Evolutionary conservation across 2,888 invertebrate genomes (phyloP), one percentile per base, ranked within the genome.

Genomic region (Brachyopa scutellaris): DNA sequence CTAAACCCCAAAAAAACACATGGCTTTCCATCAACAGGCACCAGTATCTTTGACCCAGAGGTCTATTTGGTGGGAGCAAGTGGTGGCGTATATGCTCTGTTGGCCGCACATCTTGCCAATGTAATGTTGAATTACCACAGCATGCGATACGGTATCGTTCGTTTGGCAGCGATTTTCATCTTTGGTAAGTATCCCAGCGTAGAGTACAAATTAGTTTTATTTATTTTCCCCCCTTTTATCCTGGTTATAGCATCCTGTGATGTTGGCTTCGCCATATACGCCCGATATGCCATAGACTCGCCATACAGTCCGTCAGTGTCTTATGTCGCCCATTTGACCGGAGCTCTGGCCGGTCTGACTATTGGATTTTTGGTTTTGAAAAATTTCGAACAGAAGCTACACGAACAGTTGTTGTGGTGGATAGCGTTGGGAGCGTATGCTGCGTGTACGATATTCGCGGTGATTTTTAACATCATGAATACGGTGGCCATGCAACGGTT

Each of bases 401-500:
- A 97, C 92, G 97, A 97, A 91, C 96, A 98, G 88, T 93, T 98
- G 84, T 93, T 98, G 86, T 98, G 98, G 97, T 99, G 98, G 98
- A 94, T 97, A 84, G 97, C 98, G 8, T 92, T 98, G 4, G 97
- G 97, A 8, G 96, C 97, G 2, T 98, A 98, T 91, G 95, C 96
- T 0, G 97, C 97, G 0, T 97, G 97, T 91, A 97, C 96, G 26
- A 94, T 97, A 57, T 98, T 98, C 91, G 98, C 98, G 62, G 93
- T 98, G 62, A 94, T 97, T 84, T 98, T 97, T 93, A 98, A 98
- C 92, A 91, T 98, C 79, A 95, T 96, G 92, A 95, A 96, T 88
- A 95, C 94, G 31, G 87, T 87, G 26, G 87, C 88, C 2, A 77
- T 88, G 83, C 88, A 88, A 61, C 62, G 84, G 69, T 84, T 88